A percentile compares a stretch with the other conserved stretches of the same genome.
These are phyloP conservation scores for Brachypodius melanocephalos DNA, from an alignment of 2,113 vertebrate species.

Conservation along the genomic window DNA sequence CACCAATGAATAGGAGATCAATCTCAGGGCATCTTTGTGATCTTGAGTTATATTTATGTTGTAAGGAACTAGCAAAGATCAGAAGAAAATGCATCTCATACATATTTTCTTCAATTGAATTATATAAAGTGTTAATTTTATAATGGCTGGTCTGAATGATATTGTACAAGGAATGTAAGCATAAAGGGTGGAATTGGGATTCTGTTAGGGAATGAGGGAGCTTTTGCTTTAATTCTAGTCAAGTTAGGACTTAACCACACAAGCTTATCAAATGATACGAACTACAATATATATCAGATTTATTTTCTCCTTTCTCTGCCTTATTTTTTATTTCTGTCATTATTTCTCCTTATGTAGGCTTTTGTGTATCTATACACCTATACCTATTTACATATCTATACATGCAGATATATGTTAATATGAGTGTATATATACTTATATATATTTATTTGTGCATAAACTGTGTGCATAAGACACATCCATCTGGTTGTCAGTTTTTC, in stretches of 20 bases:
- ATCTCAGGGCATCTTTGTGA: not conserved
- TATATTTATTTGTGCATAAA: not conserved
- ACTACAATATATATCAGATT: not conserved
- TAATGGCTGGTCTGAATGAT: not conserved
- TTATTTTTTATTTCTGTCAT: not conserved
- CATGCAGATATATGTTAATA: not conserved
- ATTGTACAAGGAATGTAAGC: not conserved
- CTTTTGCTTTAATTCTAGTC: not conserved
- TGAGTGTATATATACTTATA: not conserved
- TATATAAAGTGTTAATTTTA: not conserved
- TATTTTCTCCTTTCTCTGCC: not conserved
- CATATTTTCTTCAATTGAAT: not conserved
- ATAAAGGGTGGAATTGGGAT: not conserved
- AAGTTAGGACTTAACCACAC: not conserved
- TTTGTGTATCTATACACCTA: not conserved
- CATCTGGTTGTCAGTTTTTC: not conserved
- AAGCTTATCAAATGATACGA: not conserved
- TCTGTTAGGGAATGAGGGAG: not conserved
- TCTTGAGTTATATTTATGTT: not conserved
- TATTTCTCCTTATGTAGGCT: not conserved
- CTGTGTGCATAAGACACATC: not conserved
- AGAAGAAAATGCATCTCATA: not conserved
- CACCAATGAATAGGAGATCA: not conserved
- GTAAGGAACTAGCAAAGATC: not conserved
- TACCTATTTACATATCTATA: not conserved